Evolutionary conservation across 2,113 vertebrate genomes (phyloP).

Genomic region (Chaetorhynchus papuensis): DNA sequence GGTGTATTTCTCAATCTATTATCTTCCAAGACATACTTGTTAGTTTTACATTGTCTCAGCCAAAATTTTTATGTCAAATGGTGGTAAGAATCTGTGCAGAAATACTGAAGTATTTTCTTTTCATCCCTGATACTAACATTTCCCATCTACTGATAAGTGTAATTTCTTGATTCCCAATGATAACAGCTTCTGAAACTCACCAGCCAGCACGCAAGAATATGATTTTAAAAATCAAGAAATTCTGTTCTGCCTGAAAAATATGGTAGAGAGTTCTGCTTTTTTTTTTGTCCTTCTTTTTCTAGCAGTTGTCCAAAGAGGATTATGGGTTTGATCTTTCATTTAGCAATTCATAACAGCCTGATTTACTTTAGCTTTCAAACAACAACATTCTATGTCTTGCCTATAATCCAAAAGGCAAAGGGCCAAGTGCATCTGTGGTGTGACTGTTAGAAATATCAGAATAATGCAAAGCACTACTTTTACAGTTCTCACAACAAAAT

Average conservation of each 20-base stretch:
- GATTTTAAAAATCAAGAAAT: not conserved
- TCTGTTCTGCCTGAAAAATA: not conserved
- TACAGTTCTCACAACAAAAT: not conserved
- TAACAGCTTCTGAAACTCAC: constrained; percentile 20
- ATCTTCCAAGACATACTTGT: not conserved
- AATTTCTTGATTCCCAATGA: constrained; percentile 12
- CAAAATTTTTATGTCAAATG: constrained; percentile 28
- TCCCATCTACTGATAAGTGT: not conserved
- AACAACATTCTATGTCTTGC: constrained; percentile 36
- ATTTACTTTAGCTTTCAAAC: constrained; percentile 62
- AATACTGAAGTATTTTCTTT: constrained; percentile 56
- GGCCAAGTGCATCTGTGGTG: constrained; percentile 28
- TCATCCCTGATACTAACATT: not conserved
- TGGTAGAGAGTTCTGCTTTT: not conserved
- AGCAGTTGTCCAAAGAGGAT: constrained; percentile 44
- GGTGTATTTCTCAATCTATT: not conserved
- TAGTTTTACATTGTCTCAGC: constrained; percentile 22
- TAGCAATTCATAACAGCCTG: constrained; percentile 50
- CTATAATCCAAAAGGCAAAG: constrained; percentile 53
- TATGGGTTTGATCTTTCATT: constrained; percentile 48
- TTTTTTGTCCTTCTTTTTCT: not conserved
- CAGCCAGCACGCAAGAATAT: not conserved
- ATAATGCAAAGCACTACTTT: not conserved
- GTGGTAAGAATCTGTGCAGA: constrained; percentile 36
- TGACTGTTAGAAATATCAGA: constrained; percentile 7